Percentiles rank a stretch among this genome's conserved stretches.
phyloP scores from a whole-genome alignment of 2,888 invertebrate species.

The Holacanthella duospinosa region DNA sequence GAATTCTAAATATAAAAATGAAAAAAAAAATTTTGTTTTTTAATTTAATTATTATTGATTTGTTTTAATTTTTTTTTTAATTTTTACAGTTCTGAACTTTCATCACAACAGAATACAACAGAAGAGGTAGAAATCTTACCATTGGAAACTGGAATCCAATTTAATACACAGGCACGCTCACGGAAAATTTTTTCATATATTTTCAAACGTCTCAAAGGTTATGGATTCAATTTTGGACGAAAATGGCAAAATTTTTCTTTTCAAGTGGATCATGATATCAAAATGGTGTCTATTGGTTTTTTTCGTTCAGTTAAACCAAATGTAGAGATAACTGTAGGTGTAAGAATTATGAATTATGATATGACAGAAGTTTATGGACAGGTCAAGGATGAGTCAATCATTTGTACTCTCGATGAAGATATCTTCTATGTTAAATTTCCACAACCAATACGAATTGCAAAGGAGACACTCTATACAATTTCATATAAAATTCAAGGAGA shows the following conservation, averaged over 20 bases:
- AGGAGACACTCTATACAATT: conserved; percentile 29
- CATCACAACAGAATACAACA: not conserved
- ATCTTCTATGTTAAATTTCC: conserved; percentile 32
- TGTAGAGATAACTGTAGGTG: conserved; percentile 20
- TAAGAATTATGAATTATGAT: conserved; percentile 27
- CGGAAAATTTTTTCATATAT: conserved; percentile 31
- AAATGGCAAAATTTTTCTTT: conserved; percentile 33
- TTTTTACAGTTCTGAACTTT: not conserved
- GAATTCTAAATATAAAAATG: not conserved
- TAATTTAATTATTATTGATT: not conserved
- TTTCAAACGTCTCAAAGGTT: conserved; percentile 28
- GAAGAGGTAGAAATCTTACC: not conserved
- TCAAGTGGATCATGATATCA: conserved; percentile 27
- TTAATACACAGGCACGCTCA: conserved; percentile 24
- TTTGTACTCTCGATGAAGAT: conserved; percentile 19
- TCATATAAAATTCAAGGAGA: conserved; percentile 30
- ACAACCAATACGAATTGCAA: conserved; percentile 25
- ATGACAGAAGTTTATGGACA: conserved; percentile 25
- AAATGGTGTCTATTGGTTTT: conserved; percentile 30
- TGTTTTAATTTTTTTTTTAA: not conserved
- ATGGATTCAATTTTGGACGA: conserved; percentile 29
- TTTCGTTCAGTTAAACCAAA: conserved; percentile 26
- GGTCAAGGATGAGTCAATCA: conserved; percentile 18
- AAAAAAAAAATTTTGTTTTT: not conserved
- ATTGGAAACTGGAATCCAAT: conserved; percentile 18